phyloP scores from a whole-genome alignment of 1,140 invertebrate genomes.

The Trichonephila clavata region DNA sequence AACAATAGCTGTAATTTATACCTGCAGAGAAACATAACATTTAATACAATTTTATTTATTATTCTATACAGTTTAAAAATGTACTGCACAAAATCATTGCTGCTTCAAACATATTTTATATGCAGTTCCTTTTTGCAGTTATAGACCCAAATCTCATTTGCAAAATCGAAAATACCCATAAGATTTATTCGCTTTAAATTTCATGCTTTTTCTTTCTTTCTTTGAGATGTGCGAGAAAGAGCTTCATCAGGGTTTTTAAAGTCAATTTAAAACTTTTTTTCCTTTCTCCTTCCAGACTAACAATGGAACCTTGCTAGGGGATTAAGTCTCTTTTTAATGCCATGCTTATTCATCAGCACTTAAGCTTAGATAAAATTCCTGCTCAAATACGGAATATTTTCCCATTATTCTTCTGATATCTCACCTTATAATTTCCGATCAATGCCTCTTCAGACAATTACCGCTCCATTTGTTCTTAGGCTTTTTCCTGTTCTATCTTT shows the following conservation, averaged over 20 bases:
- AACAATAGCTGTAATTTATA: too few species aligned
- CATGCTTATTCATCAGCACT: conserved; percentile 55
- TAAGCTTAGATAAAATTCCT: conserved; percentile 24
- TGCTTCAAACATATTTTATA: too few species aligned
- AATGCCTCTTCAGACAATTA: conserved; percentile 34
- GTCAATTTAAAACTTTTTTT: conserved; percentile 25
- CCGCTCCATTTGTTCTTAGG: conserved; percentile 25
- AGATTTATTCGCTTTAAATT: background rate
- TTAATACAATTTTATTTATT: too few species aligned
- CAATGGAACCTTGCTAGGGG: background rate
- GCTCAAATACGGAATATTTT: background rate
- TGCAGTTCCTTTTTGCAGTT: too few species aligned
- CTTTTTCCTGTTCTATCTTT: background rate
- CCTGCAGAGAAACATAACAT: too few species aligned
- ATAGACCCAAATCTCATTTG: background rate
- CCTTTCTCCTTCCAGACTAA: background rate
- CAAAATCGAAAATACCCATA: background rate
- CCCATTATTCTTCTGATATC: background rate
- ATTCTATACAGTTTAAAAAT: too few species aligned
- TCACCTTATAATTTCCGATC: conserved; percentile 33
- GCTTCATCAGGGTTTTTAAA: background rate
- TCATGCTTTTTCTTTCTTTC: background rate
- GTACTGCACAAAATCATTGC: too few species aligned
- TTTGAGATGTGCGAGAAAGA: background rate
- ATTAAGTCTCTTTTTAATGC: conserved; percentile 32